Conservation (phyloP, 2,113 vertebrate species). For the Menidia beryllina region DNA sequence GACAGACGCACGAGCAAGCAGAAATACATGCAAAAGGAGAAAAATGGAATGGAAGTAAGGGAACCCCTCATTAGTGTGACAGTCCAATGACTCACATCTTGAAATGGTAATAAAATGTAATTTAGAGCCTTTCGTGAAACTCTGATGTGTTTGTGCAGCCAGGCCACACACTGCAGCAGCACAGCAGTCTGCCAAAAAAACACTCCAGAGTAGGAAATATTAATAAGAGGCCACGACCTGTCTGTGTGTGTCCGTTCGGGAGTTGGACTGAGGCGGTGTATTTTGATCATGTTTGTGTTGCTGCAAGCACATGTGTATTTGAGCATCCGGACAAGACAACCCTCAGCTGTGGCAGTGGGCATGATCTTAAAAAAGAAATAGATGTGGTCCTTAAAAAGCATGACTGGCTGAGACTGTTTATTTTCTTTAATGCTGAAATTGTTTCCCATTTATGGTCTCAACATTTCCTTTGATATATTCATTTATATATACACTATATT, state of each 20-base stretch:
- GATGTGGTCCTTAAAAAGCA: constrained; percentile 2
- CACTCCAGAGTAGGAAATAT: constrained; percentile 66
- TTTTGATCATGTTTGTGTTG: constrained; percentile 12
- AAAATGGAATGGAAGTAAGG: constrained; percentile 42
- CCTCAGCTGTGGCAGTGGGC: constrained; percentile 58
- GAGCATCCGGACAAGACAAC: constrained; percentile 48
- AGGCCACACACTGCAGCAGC: constrained; percentile 65
- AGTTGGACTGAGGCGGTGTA: constrained; percentile 25
- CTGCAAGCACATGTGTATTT: constrained; percentile 16
- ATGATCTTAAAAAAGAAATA: constrained; percentile 21
- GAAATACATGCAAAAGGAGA: constrained; percentile 25
- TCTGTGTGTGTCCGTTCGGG: constrained; percentile 29
- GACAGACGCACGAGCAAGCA: constrained; percentile 3
- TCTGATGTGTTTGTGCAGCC: constrained; percentile 55
- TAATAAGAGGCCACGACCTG: constrained; percentile 55
- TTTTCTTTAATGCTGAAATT: constrained; percentile 3
- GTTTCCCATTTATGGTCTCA: background rate
- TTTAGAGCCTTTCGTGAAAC: constrained; percentile 55
- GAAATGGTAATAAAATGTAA: constrained; percentile 60
- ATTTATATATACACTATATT: too few relatives aligned
- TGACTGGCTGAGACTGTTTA: constrained; percentile 9
- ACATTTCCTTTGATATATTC: background rate
- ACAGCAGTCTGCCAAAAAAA: constrained; percentile 59
- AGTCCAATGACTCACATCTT: constrained; percentile 65
- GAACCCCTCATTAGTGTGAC: constrained; percentile 69